Base-by-base conservation (phyloP, 2,113 vertebrate species). In the Lophura nycthemera region DNA sequence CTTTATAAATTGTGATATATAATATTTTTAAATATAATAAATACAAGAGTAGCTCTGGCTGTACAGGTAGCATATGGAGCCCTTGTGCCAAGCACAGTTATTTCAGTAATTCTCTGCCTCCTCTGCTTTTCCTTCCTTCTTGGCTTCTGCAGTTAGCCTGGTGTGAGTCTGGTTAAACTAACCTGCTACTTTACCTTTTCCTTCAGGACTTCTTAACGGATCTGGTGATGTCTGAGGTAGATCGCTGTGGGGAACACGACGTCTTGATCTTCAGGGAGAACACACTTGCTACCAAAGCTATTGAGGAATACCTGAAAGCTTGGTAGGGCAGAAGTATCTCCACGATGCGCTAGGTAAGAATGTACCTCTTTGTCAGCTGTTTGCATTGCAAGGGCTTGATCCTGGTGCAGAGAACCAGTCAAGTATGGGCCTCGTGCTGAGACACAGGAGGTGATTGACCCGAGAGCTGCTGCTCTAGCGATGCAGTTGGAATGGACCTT, bases 221-320 rank as follows among this genome's bases (percentile, higher is more conserved):
- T 93, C 96, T 99, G 96, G 99, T 99, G 95, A 99, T 99, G 99
- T 99, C 99, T 2, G 99, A 99, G 95, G 98, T 99, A 30, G 99
- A 99, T 89, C 98, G 99, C 24, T 99, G 99, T 75, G 99, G 98
- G 25, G 99, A 99, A 22, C 99, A 99, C 5, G 99, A 99, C 21
- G 99, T 98, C 64, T 97, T 99, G 96, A 99, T 99, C 98, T 99
- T 99, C 98, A 98, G 99, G 95, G 99, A 99, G 97, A 99, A 99
- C 96, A 99, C 99, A 1, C 98, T 99, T 42, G 99, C 99, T 88
- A 99, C 99, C 95, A 99, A 99, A 97, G 98, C 99, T 93, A 99
- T 99, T 74, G 99, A 99, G 94, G 99, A 99, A 18, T 99, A 99
- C 92, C 98, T 99, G 65, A 99, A 99, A 96, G n/a, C n/a, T 96